Evolutionary conservation across 2,888 invertebrate genomes (phyloP), one percentile per base, ranked within the genome.

Genomic region (Sepiola atlantica): DNA sequence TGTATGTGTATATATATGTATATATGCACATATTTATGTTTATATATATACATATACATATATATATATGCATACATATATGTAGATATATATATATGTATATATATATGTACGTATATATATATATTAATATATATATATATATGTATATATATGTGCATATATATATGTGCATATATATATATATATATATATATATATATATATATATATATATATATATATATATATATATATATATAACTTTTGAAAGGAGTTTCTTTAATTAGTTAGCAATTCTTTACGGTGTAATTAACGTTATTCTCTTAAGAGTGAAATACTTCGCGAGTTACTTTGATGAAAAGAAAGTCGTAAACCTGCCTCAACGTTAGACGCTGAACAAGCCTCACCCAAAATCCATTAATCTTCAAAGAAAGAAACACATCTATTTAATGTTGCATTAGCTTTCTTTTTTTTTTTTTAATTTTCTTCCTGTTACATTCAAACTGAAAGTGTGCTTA

Each of bases 121-220:
- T 24, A 61, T 24, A 61, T 24, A 21, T 24, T 21, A 6, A 21
- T 8, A 61, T 24, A 61, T 24, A 61, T 24, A n/a, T 77, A n/a
- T n/a, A n/a, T 77, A 28, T n/a, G 28, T n/a, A 77, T n/a, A 77
- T n/a, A n/a, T n/a, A n/a, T n/a, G 3, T n/a, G 6, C 10, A 77
- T n/a, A n/a, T 16, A 77, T n/a, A 77, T 12, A 77, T n/a, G 12
- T n/a, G 28, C 10, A 77, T 77, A 77, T n/a, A 77, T 77, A n/a
- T n/a, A 61, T 28, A 61, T 61, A 61, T 28, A 61, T 28, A n/a
- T 55, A 16, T 21, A 20, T 1, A 55, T 55, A 55, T 61, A 61
- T 61, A 61, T 77, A 77, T 77, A 77, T n/a, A 77, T 77, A 77
- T 77, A 77, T 77, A 77, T 77, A n/a, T n/a, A 77, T 77, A 77